Evolutionary conservation across 2,797 vertebrate species (phyloP), one percentile per base, ranked within the genome.

Genomic region (Lithobates pipiens): DNA sequence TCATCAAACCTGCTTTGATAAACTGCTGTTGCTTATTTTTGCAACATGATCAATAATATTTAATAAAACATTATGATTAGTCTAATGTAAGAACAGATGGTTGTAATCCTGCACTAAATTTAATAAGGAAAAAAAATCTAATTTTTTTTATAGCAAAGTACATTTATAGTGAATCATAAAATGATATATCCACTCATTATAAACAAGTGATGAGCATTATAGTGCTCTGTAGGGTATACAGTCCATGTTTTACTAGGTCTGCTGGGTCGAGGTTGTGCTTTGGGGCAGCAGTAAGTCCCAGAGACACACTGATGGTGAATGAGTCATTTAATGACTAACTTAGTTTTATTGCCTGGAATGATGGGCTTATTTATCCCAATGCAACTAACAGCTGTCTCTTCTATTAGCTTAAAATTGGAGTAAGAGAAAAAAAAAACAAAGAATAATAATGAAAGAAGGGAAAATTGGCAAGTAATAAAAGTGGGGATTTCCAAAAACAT

Each of bases 41-140:
- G 50, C 32, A 27, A 63, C 18, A 70, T 63, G 50, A 81, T 81
- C 79, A 81, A 81, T 81, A 81, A 72, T 63, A 63, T 61, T 61
- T 81, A 73, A 72, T 73, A 81, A 81, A 61, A 10, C 50, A 61
- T 72, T 15, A 73, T 72, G 46, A 72, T 61, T 42, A 63, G 67
- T 70, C 23, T 71, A 18, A 71, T 57, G 46, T 46, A 61, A 34
- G 44, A 80, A 57, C 78, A 80, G 78, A 80, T 80, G 78, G 68
- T 7, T 50, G 29, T 71, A 29, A 71, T 71, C 50, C 34, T 71
- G 23, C 32, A 57, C 34, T 36, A 57, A 44, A 57, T 71, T n/a
- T 50, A 80, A 29, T 69, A 32, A 61, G 54, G 50, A 54, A n/a
- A 65, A 36, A 65, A 25, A 25, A 10, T 67, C 13, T 3, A 11